Evolutionary conservation across 2,797 vertebrate genomes (phyloP).

Genomic region (Anolis apletophallus): DNA sequence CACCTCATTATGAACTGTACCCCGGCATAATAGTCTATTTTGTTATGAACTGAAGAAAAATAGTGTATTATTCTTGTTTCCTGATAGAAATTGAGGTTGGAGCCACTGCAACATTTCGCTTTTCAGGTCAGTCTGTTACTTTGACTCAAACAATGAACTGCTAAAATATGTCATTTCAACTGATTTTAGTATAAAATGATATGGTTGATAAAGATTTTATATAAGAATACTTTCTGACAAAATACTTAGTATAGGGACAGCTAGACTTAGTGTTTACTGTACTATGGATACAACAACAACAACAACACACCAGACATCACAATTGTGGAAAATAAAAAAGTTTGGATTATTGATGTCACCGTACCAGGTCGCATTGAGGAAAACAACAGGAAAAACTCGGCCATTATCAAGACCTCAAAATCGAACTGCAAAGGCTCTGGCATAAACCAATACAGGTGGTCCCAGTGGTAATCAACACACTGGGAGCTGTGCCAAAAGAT

Average conservation of each 20-base stretch:
- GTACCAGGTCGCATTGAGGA: too few species aligned
- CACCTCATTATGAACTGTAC: slow-evolving; percentile 49
- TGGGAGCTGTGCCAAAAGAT: too few species aligned
- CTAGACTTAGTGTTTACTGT: slow-evolving; percentile 4
- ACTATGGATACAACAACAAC: too few species aligned
- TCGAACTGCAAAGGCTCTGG: too few species aligned
- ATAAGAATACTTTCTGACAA: slow-evolving; percentile 28
- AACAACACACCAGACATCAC: too few species aligned
- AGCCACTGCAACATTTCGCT: slow-evolving; percentile 15
- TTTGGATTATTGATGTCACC: too few species aligned
- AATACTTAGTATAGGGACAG: slow-evolving; percentile 6
- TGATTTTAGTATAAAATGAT: slow-evolving; percentile 48
- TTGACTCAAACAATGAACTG: slow-evolving; percentile 41
- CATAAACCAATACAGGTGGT: too few species aligned
- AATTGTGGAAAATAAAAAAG: too few species aligned
- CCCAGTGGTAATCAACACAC: too few species aligned
- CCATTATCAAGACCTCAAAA: too few species aligned
- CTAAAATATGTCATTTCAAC: slow-evolving; percentile 7
- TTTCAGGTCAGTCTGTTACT: slow-evolving; percentile 39
- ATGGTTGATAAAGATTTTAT: neutral
- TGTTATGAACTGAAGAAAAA: slow-evolving; percentile 25
- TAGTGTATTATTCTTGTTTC: slow-evolving; percentile 30
- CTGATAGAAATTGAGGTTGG: slow-evolving; percentile 11
- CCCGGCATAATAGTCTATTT: slow-evolving; percentile 23
- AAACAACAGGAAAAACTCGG: too few species aligned